A percentile compares a stretch with the other conserved stretches of the same genome.
Conservation (phyloP, 1,140 invertebrate genomes). For the Drosophila melanica region DNA sequence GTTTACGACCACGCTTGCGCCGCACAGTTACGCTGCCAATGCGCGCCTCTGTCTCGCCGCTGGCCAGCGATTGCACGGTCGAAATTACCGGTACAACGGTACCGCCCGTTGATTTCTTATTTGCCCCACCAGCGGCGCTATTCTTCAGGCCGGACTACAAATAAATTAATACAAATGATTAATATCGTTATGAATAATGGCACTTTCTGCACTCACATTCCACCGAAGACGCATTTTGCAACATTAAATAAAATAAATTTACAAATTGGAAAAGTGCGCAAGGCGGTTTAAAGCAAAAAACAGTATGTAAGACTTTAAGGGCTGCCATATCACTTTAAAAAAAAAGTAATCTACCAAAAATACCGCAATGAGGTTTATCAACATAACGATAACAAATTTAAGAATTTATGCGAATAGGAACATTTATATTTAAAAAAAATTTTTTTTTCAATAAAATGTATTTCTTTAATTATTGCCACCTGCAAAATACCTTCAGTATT, state of each 20-base stretch:
- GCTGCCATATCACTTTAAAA: slow-evolving; percentile 13
- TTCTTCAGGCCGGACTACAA: slow-evolving; percentile 69
- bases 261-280: slow-evolving; percentile 3
- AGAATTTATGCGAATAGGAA: no score
- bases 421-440: no score
- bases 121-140: slow-evolving; percentile 38
- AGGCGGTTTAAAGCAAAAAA: no score
- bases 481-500: not conserved
- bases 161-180: not conserved
- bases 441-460: no score
- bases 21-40: slow-evolving; percentile 67
- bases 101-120: slow-evolving; percentile 50
- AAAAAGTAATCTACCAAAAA: no score
- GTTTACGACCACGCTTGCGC: slow-evolving; percentile 72
- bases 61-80: slow-evolving; percentile 90
- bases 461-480: not conserved
- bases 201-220: slow-evolving; percentile 6
- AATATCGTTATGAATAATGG: not conserved
- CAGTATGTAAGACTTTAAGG: no score
- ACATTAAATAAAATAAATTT: not conserved
- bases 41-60: slow-evolving; percentile 70
- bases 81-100: slow-evolving; percentile 88
- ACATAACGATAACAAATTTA: no score
- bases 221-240: not conserved
- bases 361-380: no score